Percentiles rank a stretch among this genome's conserved stretches.
These are phyloP conservation scores for Drosophila barbarae DNA, from an alignment of 2,888 invertebrate species.

Conservation along the genomic window DNA sequence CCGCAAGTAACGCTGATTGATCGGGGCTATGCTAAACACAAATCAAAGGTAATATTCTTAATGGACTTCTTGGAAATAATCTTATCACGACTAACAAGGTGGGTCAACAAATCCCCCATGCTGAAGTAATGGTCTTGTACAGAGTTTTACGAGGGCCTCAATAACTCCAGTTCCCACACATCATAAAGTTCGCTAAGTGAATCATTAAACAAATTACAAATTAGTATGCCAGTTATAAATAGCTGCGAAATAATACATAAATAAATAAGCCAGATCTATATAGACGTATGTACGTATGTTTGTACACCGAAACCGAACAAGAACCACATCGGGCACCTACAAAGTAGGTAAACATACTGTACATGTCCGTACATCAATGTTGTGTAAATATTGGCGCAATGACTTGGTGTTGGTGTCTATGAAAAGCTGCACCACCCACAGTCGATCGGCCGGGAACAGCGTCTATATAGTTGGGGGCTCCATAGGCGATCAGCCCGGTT, in stretches of 20 bases:
- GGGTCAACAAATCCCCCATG: slow-evolving; percentile 52
- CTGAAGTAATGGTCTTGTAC: neutral
- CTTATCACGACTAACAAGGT: slow-evolving; percentile 57
- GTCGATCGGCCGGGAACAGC: slow-evolving; percentile 15
- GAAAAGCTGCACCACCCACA: slow-evolving; percentile 45
- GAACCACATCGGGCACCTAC: slow-evolving; percentile 36
- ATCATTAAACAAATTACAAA: slow-evolving; percentile 73
- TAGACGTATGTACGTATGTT: slow-evolving; percentile 8
- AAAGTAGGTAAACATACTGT: slow-evolving; percentile 62
- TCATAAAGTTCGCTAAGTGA: slow-evolving; percentile 63
- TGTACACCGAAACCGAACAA: slow-evolving; percentile 25
- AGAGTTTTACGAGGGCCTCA: slow-evolving; percentile 6
- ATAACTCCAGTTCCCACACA: slow-evolving; percentile 57
- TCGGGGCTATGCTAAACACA: slow-evolving; percentile 30
- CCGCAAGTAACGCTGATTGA: slow-evolving; percentile 37
- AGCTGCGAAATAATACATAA: slow-evolving; percentile 47
- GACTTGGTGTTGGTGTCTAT: slow-evolving; percentile 26
- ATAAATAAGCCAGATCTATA: slow-evolving; percentile 37
- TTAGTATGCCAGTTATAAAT: slow-evolving; percentile 72
- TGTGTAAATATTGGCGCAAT: slow-evolving; percentile 68
- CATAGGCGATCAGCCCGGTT: slow-evolving; percentile 19
- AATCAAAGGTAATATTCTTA: slow-evolving; percentile 36
- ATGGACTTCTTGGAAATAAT: slow-evolving; percentile 42
- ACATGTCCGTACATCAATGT: slow-evolving; percentile 65
- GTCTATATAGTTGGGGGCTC: slow-evolving; percentile 23